Evolutionary conservation across 2,797 vertebrate genomes (phyloP), one percentile per base, ranked within the genome.

Genomic region (Sebastes variabilis): DNA sequence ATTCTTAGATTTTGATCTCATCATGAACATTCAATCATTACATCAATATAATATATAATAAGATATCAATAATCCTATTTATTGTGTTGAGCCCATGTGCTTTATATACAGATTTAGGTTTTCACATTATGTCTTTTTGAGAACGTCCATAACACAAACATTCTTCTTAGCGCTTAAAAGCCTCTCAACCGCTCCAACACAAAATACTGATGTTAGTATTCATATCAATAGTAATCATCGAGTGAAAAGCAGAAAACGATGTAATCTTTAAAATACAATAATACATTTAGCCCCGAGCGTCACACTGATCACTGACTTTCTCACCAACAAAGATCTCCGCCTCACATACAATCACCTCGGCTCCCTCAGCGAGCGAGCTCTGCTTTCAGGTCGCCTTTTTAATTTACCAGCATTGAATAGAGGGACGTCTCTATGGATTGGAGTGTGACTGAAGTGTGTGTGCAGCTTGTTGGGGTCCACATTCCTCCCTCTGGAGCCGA

Each of bases 341-440:
- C 74, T 85, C 59, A 52, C 32, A 49, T 12, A 13, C 55, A 25
- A 14, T 75, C 67, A 55, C 16, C 38, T 60, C 20, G 4, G 18
- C 29, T 25, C 65, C 24, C 18, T 24, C 27, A 78, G 68, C 20
- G 2, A 67, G 24, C 2, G 4, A 22, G 16, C 36, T 67, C 29
- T 78, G 80, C 80, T 81, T 82, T 83, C 75, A 74, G 46, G 67
- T 52, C 55, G 11, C 59, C 64, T 62, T 85, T 86, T 89, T 68
- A 81, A 91, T 88, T 84, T 73, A 55, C 30, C 30, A 65, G 77
- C 75, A 42, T 4, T 83, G 81, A 88, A 81, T 22, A 73, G 83
- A 77, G 58, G 20, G 71, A 69, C 2, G 0, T 73, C 68, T 80
- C 65, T 73, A 70, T 62, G 82, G 80, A 87, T 20, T 75, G 52